phyloP scores from a whole-genome alignment of 2,113 vertebrate genomes.

The Tyto alba region DNA sequence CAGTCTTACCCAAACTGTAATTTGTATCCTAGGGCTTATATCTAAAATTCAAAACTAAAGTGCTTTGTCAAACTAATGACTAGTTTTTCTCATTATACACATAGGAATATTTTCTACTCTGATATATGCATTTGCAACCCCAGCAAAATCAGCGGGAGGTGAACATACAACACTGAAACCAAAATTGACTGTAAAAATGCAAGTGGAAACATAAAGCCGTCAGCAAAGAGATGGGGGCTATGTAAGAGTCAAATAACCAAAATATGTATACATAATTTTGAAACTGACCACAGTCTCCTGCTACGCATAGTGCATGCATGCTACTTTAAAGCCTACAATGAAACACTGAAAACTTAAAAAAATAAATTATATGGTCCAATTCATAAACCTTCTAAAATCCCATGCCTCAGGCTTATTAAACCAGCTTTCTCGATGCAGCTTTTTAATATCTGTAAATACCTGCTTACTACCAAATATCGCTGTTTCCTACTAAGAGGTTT shows the following conservation, averaged over 20 bases:
- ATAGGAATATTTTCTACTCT: background rate
- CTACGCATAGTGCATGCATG: background rate
- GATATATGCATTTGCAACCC: background rate
- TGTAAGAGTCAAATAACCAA: background rate
- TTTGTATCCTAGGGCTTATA: background rate
- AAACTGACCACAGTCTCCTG: conserved; percentile 7
- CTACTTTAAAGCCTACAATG: background rate
- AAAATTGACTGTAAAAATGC: background rate
- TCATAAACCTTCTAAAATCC: conserved; percentile 5
- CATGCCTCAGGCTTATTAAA: conserved; percentile 40
- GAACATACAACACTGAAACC: background rate
- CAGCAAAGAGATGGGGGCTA: background rate
- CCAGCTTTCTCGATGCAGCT: conserved; percentile 2
- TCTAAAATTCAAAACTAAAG: background rate
- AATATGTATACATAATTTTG: background rate
- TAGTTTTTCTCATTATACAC: background rate
- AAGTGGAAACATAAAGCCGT: background rate
- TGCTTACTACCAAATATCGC: conserved; percentile 43
- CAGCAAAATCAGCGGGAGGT: background rate
- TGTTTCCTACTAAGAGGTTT: conserved; percentile 48
- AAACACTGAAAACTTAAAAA: background rate
- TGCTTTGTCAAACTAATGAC: background rate
- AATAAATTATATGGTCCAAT: background rate
- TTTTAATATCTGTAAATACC: conserved; percentile 55
- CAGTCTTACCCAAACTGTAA: background rate